phyloP scores from a whole-genome alignment of 2,888 invertebrate species.

The Fragum sueziense region DNA sequence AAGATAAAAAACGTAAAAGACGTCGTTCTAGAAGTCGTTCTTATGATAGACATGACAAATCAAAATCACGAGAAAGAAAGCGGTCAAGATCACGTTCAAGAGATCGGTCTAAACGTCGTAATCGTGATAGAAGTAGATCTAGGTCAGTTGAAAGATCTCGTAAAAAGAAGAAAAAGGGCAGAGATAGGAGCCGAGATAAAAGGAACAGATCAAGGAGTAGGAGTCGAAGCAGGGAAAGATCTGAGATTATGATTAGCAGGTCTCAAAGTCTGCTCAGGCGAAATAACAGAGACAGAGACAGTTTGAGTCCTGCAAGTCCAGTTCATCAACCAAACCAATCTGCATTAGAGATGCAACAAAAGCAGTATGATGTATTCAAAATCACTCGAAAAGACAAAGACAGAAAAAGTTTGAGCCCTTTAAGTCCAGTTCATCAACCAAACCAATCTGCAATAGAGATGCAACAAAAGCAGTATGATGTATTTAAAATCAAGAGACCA shows the following conservation, averaged over 20 bases:
- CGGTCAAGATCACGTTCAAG: slow-evolving; percentile 60
- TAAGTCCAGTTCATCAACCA: background rate
- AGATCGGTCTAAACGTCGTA: slow-evolving; percentile 34
- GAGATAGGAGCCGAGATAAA: slow-evolving; percentile 59
- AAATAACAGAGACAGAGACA: slow-evolving; percentile 35
- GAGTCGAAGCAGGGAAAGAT: slow-evolving; percentile 52
- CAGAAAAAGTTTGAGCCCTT: background rate
- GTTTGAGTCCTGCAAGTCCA: slow-evolving; percentile 12
- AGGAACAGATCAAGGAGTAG: slow-evolving; percentile 42
- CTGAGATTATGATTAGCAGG: slow-evolving; percentile 43
- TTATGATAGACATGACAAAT: slow-evolving; percentile 56
- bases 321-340: background rate
- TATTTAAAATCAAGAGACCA: background rate
- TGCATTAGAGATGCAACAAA: background rate
- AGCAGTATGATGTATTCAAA: too few species aligned
- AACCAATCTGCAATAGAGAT: background rate
- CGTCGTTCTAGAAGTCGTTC: slow-evolving; percentile 55
- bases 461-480: background rate
- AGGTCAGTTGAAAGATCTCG: slow-evolving; percentile 54
- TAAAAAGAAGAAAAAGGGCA: slow-evolving; percentile 54
- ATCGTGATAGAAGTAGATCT: slow-evolving; percentile 47
- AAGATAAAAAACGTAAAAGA: slow-evolving; percentile 49
- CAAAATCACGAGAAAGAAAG: slow-evolving; percentile 63
- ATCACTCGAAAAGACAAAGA: background rate
- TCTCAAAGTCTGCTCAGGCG: slow-evolving; percentile 48